A percentile compares a stretch with the other conserved stretches of the same genome.
These are phyloP conservation scores for Vesta saturnalis DNA, from an alignment of 2,888 invertebrate genomes.

Conservation along the genomic window DNA sequence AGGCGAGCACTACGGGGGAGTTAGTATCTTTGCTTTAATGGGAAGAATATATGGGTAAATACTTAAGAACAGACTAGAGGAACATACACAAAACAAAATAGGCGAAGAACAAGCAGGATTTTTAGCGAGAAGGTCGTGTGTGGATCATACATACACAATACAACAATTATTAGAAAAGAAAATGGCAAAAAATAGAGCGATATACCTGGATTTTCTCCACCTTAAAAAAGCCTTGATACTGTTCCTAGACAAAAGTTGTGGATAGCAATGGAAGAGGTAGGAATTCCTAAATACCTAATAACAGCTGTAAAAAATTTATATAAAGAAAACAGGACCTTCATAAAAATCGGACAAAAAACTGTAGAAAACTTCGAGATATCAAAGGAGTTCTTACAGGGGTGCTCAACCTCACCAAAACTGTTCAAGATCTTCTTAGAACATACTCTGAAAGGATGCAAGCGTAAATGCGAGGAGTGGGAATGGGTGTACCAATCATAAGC, in stretches of 20 bases:
- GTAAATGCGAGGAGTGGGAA: no score
- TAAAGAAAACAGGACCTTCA: no score
- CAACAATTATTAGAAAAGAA: not conserved
- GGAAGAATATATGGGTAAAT: no score
- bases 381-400: not conserved
- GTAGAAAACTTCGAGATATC: not conserved
- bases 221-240: no score
- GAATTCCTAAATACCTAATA: not conserved
- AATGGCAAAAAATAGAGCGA: constrained; percentile 5
- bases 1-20: not conserved
- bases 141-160: not conserved
- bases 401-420: not conserved
- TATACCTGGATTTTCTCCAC: not conserved
- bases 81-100: no score
- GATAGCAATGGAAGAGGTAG: constrained; percentile 8
- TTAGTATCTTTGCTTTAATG: no score
- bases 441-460: not conserved
- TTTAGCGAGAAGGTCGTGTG: not conserved
- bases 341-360: no score
- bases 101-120: no score
- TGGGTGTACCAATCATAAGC: no score
- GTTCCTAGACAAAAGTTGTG: not conserved
- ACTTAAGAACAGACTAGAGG: no score
- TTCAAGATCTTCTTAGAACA: no score
- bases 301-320: not conserved